Base-by-base conservation (phyloP, 2,113 vertebrate species). In the Gasterosteus aculeatus region DNA sequence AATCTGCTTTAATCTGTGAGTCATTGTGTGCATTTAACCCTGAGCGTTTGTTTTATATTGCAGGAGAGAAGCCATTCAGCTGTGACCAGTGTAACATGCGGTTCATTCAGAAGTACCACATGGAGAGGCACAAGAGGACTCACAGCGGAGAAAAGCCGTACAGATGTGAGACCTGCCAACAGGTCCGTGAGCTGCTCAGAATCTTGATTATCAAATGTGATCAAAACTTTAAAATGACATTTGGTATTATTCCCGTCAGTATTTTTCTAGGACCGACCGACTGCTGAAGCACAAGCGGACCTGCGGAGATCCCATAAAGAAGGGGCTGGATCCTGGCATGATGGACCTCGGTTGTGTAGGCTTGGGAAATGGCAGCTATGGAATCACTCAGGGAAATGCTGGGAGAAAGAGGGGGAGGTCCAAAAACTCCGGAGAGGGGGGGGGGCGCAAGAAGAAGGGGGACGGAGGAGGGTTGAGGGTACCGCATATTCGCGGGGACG, bases 131-230 rank as follows among this genome's bases (percentile, higher is more conserved):
- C 95, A 99, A 98, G 95, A 95, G 98, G 92, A 99, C 98, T 0
- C 98, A 99, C 91, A 99, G 98, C 22, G 98, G 98, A 93, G 98
- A 99, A 91, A 99, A 99, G 96, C 98, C 98, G 95, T 99, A 99
- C 91, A 96, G 97, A 92, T 99, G 98, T 94, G 98, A 99, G 89
- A 97, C 96, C 90, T 99, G 98, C 94, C 98, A 99, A 93, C 98
- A 96, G 95, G 95, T 95, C 49, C 54, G 84, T 85, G 8, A 57
- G 12, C 38, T 11, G 3, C 26, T n/a, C 2, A 1, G 15, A 2
- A 0, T 11, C 35, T 16, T 8, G 9, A 38, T 18, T 8, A 19
- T 19, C 10, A 59, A 19, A 67, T 49, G 31, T 38, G 16, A 69
- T 14, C 19, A 19, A 3, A 41, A 7, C 19, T 49, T 18, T 5